Base-by-base conservation (phyloP, 1,140 invertebrate species). In the Drosophila parvula region DNA sequence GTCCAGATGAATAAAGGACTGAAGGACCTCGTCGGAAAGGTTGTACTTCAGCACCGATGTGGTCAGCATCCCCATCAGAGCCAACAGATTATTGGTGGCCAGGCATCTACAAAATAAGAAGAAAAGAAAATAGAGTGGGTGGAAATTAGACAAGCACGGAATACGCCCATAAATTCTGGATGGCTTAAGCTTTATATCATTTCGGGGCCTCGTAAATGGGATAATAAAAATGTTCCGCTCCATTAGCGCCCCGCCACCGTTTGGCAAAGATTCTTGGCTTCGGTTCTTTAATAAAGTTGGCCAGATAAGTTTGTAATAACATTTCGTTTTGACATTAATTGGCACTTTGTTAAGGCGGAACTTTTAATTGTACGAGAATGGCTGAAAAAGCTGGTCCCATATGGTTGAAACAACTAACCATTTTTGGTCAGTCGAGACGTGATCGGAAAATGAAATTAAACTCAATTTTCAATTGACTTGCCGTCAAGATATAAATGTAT, bases 21-120 rank as follows among this genome's bases (percentile, higher is more conserved):
- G 86, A 51, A 71, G 56, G n/a, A 88, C 74, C 62, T 92, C 88
- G 14, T 84, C 78, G 10, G 92, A 83, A 43, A 92, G 74, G 30
- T 92, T 89, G 61, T 92, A 86, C 45, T 92, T 91, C 45, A 94
- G 85, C 64, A 93, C 36, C 74, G 94, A 90, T 14, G 93, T 90
- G 56, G 91, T 91, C 81, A 94, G 86, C 95, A 96, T 96, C 7
- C 95, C 95, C 58, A 96, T 90, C 89, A 96, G 89, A 10, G 96
- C 96, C 16, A 96, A 93, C 43, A 97, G 93, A 92, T 98, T 96
- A 90, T 97, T 97, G 62, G 93, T 94, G 22, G 95, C 95, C 75
- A 98, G 90, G 81, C 96, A 96, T n/a, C 91, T 92, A 58, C 9
- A 4, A 78, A 62, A 12, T 9, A 53, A 22, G 22, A n/a, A 34